Base-by-base conservation (phyloP, 2,113 vertebrate species). In the Xiphophorus hellerii region DNA sequence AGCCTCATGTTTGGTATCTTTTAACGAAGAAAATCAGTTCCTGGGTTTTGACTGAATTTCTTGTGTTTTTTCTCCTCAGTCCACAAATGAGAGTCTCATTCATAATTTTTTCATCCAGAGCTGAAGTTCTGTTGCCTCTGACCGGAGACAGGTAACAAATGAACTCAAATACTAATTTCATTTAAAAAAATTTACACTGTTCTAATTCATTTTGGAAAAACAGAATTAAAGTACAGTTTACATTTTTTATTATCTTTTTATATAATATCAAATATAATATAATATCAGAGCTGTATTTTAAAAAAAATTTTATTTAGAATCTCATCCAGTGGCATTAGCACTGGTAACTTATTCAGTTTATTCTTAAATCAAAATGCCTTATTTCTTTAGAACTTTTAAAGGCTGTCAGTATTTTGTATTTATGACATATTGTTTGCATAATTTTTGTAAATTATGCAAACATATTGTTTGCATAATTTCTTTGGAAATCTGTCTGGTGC, bases 61-160 rank as follows among this genome's bases (percentile, higher is more conserved):
- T 22, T 17, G 25, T 1, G 51, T 15, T 89, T 3, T 82, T 77
- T 71, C 69, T 86, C 87, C 74, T 35, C 92, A 99, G 97, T 92
- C 96, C 96, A 39, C 95, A 95, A 48, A 96, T 97, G 96, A 96
- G 96, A 85, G 90, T 98, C 28, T 98, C 97, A 0, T 98, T 98
- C 83, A 98, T 99, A 37, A 96, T 98, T 37, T 99, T 99, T 92
- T 97, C 98, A 14, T 94, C 31, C 87, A 83, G 87, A 42, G 96
- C 96, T 3, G 87, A 86, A 0, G 77, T 95, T 76, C 94, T 98
- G 79, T 89, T 99, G 87, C 95, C 96, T 29, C 92, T 99, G 80
- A 98, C 98, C 22, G 96, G 97, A 95, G 94, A 98, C 95, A 96
- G 97, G 98, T 99, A 91, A 48, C n/a, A 35, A 28, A 14, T 42